phyloP scores from a whole-genome alignment of 2,888 invertebrate genomes.

The Meganola albula region DNA sequence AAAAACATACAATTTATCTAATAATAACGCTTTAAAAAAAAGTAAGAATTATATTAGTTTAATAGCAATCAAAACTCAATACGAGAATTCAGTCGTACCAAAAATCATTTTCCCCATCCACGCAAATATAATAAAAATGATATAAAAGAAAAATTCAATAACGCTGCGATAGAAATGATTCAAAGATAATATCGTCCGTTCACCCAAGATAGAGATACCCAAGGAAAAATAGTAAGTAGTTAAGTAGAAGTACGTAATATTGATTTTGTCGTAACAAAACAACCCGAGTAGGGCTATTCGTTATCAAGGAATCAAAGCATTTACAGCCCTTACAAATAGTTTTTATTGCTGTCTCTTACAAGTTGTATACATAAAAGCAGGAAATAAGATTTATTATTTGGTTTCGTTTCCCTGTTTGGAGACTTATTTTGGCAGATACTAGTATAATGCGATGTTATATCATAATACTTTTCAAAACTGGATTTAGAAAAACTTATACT shows the following conservation, averaged over 20 bases:
- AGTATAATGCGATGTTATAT: no score
- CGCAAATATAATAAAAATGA: background rate
- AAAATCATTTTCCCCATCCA: background rate
- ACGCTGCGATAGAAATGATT: conserved; percentile 1
- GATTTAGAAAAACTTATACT: no score
- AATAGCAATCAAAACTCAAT: background rate
- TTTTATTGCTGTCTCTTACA: conserved; percentile 40
- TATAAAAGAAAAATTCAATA: conserved; percentile 2
- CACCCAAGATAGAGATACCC: conserved; percentile 12
- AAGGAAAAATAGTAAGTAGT: conserved; percentile 11
- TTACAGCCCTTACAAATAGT: conserved; percentile 39
- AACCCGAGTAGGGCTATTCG: conserved; percentile 32
- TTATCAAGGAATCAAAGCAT: conserved; percentile 44
- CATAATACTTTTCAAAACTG: no score
- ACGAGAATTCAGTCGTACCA: background rate
- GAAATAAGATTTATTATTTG: no score
- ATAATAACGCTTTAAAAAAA: background rate
- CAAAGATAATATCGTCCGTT: conserved; percentile 3
- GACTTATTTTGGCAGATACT: no score
- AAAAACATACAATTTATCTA: background rate
- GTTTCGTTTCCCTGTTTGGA: no score
- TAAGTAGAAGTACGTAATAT: no score
- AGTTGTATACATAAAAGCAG: no score
- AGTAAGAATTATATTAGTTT: background rate
- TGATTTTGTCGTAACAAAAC: conserved; percentile 28